A percentile compares a stretch with the other conserved stretches of the same genome.
These are phyloP conservation scores for Julus scanicus DNA, from an alignment of 2,888 invertebrate species.

Conservation along the genomic window DNA sequence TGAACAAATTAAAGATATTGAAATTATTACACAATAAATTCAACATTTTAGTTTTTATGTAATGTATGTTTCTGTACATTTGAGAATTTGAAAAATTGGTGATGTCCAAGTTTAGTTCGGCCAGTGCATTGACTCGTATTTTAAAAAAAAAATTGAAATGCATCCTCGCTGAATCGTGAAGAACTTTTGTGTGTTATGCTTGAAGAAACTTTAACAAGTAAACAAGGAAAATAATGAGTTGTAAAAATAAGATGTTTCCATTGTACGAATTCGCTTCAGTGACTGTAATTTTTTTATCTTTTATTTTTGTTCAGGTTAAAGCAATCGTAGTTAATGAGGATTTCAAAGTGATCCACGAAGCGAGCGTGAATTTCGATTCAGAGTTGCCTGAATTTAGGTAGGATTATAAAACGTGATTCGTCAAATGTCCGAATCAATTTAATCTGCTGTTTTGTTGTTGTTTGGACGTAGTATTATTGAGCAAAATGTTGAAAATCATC, in stretches of 20 bases:
- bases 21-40: too few species aligned
- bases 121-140: neutral
- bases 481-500: too few species aligned
- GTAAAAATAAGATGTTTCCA: neutral
- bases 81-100: too few species aligned
- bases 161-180: neutral
- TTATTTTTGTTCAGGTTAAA: slow-evolving; percentile 79
- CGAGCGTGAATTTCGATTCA: slow-evolving; percentile 87
- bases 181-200: neutral
- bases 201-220: neutral
- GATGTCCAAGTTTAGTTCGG: neutral
- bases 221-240: neutral
- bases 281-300: slow-evolving; percentile 41
- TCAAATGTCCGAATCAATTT: too few species aligned
- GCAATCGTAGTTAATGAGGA: slow-evolving; percentile 77
- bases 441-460: too few species aligned
- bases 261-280: neutral
- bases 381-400: slow-evolving; percentile 84
- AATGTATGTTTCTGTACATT: too few species aligned
- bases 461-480: too few species aligned
- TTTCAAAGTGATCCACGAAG: slow-evolving; percentile 71
- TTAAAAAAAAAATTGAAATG: neutral
- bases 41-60: too few species aligned
- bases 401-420: too few species aligned
- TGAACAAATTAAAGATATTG: too few species aligned